Base-by-base conservation (phyloP, 2,888 invertebrate species). In the Hetaerina titia region DNA sequence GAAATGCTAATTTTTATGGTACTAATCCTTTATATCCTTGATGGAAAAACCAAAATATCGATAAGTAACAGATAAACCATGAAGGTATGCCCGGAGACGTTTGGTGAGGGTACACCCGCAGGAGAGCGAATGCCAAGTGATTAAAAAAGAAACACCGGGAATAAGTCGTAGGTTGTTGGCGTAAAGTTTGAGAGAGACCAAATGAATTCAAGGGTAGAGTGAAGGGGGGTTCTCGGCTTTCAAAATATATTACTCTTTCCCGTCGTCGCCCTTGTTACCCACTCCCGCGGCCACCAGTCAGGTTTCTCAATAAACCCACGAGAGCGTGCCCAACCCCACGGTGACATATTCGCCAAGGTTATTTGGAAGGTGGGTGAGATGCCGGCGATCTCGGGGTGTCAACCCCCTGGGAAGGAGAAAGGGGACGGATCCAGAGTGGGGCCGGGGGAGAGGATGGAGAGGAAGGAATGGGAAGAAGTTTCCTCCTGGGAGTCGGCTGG, bases 271-370 rank as follows among this genome's bases (percentile, higher is more conserved):
- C 56, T 57, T 58, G 57, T n/a, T 57, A 56, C 89, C 89, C 56
- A n/a, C 89, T n/a, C 89, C 56, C 89, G 11, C 22, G 89, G 13
- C 89, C 89, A n/a, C 89, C 89, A 57, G 57, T n/a, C 57, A 58
- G 89, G n/a, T 89, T 89, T 89, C 89, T 89, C 89, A 89, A 89
- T 89, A 89, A 89, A n/a, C 57, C 89, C 89, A n/a, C 8, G n/a
- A 89, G 56, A 88, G 89, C n/a, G n/a, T n/a, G 17, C 15, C 88
- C 15, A 19, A 45, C 45, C 89, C n/a, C n/a, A 31, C 25, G n/a
- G 31, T 57, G 89, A 89, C 56, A 89, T 58, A 89, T 89, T 89
- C 89, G n/a, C 57, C n/a, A 19, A 17, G 89, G 89, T 57, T 89
- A 56, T 89, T 11, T 45, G 19, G 19, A 57, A 89, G 89, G 89